Evolutionary conservation across 2,888 invertebrate genomes (phyloP), one percentile per base, ranked within the genome.

Genomic region (Sinotaia quadrata): DNA sequence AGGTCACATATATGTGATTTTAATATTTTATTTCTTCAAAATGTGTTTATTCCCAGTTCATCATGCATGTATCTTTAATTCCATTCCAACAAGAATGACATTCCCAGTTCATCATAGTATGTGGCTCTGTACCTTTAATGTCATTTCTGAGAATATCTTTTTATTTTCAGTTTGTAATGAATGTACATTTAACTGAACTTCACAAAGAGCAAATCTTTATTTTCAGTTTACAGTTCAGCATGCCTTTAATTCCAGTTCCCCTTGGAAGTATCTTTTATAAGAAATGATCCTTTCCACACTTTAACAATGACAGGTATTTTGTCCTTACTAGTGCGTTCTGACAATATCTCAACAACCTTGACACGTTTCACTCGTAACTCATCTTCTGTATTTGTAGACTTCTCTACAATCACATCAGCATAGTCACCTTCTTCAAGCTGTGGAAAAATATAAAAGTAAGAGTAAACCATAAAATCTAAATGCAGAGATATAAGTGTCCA

Each of bases 371-470:
- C 72, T 41, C 68, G 61, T 3, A 69, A 24, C 49, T 69, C 44
- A 31, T 71, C 72, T 12, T 74, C 73, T n/a, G 15, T 29, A 7
- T 65, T 44, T 1, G 44, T n/a, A 15, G 56, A 56, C 24, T 65
- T 67, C 12, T 73, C 73, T 37, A 66, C 24, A n/a, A 75, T 57
- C n/a, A 75, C 27, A 24, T 75, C 75, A 12, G 67, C 71, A 57
- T 67, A 75, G 44, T 75, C 75, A 1, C 75, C 73, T 37, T 59
- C 62, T 3, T 70, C 70, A 67, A 75, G 54, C 75, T 75, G 54
- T 44, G 44, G n/a, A 18, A 44, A 44, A 44, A n/a, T 2, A 44
- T 18, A 44, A 44, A 44, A 44, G 44, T 18, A 44, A n/a, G 15
- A 44, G 15, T 18, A 41, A 44, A 44, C 44, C n/a, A 44, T 18